Evolutionary conservation across 1,140 invertebrate species (phyloP).

Genomic region (Aphidius gifuensis): DNA sequence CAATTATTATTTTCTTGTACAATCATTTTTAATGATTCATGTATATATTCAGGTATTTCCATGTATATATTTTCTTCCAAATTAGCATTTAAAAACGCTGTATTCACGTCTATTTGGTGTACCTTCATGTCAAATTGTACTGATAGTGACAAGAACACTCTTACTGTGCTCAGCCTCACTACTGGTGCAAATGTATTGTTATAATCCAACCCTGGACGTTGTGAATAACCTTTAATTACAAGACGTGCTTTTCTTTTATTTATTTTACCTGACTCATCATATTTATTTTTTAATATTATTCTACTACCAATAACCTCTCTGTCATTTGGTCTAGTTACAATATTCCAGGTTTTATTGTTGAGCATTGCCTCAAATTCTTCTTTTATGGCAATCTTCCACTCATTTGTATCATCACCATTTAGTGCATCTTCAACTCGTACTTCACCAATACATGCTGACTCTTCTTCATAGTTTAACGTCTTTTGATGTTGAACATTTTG

Average conservation of each 20-base stretch:
- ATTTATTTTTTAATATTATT: slow-evolving; percentile 17
- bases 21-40: slow-evolving; percentile 3
- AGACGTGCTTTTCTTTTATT: slow-evolving; percentile 35
- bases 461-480: not conserved
- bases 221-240: slow-evolving; percentile 34
- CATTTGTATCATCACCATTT: slow-evolving; percentile 27
- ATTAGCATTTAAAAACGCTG: slow-evolving; percentile 27
- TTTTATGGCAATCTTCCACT: slow-evolving; percentile 39
- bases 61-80: slow-evolving; percentile 28
- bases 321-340: slow-evolving; percentile 34
- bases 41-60: slow-evolving; percentile 24
- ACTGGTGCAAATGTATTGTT: slow-evolving; percentile 36
- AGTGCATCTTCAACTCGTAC: slow-evolving; percentile 32
- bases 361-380: slow-evolving; percentile 39
- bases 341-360: slow-evolving; percentile 42
- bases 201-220: slow-evolving; percentile 33
- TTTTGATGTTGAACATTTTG: not conserved
- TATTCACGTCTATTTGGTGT: slow-evolving; percentile 35
- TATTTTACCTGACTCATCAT: not conserved
- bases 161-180: slow-evolving; percentile 22
- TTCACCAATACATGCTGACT: not conserved
- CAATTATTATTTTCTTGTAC: not conserved
- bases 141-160: slow-evolving; percentile 23
- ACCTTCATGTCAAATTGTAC: slow-evolving; percentile 23
- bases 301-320: slow-evolving; percentile 31